Evolutionary conservation across 2,888 invertebrate species (phyloP).

Genomic region (Omphaloscelis lunosa): DNA sequence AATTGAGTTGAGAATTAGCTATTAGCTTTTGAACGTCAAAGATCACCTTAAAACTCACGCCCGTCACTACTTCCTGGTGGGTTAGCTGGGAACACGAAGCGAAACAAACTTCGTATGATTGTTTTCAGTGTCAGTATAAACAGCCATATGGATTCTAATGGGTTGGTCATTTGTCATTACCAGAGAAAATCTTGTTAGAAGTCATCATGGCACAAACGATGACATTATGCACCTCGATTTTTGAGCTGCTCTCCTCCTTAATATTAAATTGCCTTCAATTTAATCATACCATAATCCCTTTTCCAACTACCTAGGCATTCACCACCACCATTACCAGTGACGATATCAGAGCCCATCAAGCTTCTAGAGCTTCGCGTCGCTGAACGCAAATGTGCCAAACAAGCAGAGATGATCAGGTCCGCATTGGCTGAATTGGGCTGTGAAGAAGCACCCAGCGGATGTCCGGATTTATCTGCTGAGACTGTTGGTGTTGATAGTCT

Average conservation of each 20-base stretch:
- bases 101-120: neutral
- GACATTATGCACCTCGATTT: neutral
- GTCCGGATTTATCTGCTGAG: constrained; percentile 95
- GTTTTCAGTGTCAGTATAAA: neutral
- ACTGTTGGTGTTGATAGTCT: constrained; percentile 91
- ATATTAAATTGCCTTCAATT: neutral
- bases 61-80: too few relatives aligned
- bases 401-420: constrained; percentile 95
- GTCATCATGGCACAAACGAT: neutral
- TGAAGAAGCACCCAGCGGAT: constrained; percentile 96
- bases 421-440: constrained; percentile 97
- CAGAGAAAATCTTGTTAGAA: neutral
- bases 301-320: constrained; percentile 79
- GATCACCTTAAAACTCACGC: neutral
- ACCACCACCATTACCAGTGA: constrained; percentile 87
- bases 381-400: constrained; percentile 95
- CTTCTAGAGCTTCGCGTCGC: constrained; percentile 95
- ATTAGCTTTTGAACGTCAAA: neutral
- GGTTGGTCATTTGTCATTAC: neutral
- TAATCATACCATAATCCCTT: neutral
- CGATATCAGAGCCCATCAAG: constrained; percentile 92
- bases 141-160: neutral
- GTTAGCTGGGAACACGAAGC: neutral
- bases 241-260: neutral
- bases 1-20: neutral